Evolutionary conservation across 1,140 invertebrate species (phyloP).

Genomic region (Drosophila lacteicornis): DNA sequence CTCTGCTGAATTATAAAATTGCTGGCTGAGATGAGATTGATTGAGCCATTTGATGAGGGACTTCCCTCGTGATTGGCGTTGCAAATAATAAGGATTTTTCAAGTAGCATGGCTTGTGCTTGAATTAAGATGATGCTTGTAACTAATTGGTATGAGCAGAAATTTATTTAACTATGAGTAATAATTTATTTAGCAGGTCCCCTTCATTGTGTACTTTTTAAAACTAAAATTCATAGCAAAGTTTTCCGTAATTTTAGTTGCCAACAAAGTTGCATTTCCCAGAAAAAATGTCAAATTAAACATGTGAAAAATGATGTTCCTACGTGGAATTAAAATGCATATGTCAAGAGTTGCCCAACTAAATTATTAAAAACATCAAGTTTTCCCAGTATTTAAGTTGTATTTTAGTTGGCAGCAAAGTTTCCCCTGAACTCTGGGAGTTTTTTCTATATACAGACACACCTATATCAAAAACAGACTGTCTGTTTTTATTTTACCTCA

Average conservation of each 20-base stretch:
- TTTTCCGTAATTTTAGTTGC: too few species aligned
- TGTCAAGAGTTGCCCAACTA: background rate
- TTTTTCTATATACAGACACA: background rate
- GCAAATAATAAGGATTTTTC: background rate
- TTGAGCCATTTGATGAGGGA: conserved; percentile 20
- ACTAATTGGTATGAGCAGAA: too few species aligned
- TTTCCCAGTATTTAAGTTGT: background rate
- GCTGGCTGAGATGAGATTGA: conserved; percentile 37
- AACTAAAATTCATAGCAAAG: too few species aligned
- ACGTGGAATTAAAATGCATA: background rate
- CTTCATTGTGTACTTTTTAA: too few species aligned
- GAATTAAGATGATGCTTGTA: background rate
- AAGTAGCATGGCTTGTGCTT: background rate
- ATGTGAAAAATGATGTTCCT: too few species aligned
- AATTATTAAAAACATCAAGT: background rate
- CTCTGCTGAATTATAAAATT: conserved; percentile 18
- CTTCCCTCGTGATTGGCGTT: conserved; percentile 1
- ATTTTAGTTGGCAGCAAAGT: background rate
- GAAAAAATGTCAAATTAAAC: too few species aligned
- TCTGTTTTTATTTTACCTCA: background rate
- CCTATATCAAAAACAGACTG: background rate
- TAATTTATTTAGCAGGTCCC: too few species aligned
- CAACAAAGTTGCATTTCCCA: too few species aligned
- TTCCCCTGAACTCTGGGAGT: background rate
- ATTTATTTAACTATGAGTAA: too few species aligned